These are phyloP conservation scores for Tinamus guttatus DNA, from an alignment of 2,113 vertebrate genomes.

Conservation along the genomic window DNA sequence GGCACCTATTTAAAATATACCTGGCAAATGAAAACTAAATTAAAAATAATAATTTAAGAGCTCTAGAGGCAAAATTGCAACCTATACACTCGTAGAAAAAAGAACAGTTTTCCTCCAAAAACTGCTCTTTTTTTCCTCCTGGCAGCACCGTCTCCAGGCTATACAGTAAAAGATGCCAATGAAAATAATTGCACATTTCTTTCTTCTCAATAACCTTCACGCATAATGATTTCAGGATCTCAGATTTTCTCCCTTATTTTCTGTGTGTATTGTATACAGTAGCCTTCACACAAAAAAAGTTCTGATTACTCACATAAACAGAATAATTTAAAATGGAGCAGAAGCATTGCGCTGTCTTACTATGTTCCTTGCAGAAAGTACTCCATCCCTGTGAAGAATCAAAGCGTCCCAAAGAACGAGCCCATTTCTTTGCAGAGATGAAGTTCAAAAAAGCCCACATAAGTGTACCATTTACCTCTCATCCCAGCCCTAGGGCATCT, in stretches of 20 bases:
- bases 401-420: background rate
- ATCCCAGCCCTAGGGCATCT: background rate
- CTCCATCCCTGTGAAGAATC: background rate
- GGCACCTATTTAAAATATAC: constrained; percentile 4
- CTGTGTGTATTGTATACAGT: background rate
- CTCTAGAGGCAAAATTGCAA: background rate
- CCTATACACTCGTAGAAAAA: background rate
- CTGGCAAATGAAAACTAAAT: constrained; percentile 41
- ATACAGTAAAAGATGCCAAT: background rate
- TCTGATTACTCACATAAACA: background rate
- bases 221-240: background rate
- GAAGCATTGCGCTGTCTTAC: background rate
- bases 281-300: background rate
- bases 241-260: constrained; percentile 6
- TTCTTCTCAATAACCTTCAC: constrained; percentile 17
- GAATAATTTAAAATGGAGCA: background rate
- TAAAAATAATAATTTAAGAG: constrained; percentile 25
- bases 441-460: background rate
- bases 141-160: constrained; percentile 2
- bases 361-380: background rate
- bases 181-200: background rate
- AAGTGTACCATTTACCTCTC: background rate
- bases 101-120: constrained; percentile 9
- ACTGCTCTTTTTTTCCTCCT: too few relatives aligned
- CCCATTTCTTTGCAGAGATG: fast-evolving